Percentiles rank a stretch among this genome's conserved stretches.
These are phyloP conservation scores for Phalacrocorax brasilianus DNA, from an alignment of 2,113 vertebrate genomes.

Conservation along the genomic window DNA sequence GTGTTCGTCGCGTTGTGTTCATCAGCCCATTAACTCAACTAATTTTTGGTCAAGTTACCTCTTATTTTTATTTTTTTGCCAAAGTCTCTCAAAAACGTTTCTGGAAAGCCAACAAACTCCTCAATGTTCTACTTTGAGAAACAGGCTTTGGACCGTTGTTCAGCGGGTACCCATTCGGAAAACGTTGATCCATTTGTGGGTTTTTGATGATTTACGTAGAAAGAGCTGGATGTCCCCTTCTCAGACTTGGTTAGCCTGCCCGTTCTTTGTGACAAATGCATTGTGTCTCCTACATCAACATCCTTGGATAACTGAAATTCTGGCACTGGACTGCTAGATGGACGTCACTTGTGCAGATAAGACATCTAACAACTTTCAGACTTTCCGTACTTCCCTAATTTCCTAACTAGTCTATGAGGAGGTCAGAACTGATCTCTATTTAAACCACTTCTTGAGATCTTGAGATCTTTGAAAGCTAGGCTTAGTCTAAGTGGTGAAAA, in stretches of 20 bases:
- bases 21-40: neutral
- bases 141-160: neutral
- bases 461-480: neutral
- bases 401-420: neutral
- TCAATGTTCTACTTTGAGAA: neutral
- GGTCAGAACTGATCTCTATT: neutral
- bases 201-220: neutral
- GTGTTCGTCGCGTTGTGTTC: neutral
- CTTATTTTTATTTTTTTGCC: neutral
- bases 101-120: neutral
- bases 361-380: neutral
- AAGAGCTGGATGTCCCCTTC: neutral
- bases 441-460: neutral
- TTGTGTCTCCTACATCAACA: neutral
- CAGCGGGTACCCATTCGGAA: neutral
- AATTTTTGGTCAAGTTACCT: neutral
- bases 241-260: neutral
- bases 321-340: neutral
- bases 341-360: neutral
- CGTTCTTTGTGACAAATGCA: neutral
- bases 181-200: fast-evolving
- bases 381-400: neutral
- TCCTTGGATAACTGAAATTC: neutral
- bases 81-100: neutral
- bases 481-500: neutral